A percentile compares a stretch with the other conserved stretches of the same genome.
Evolutionary conservation across 2,113 vertebrate genomes (phyloP).

Genomic region (Leptosomus discolor): DNA sequence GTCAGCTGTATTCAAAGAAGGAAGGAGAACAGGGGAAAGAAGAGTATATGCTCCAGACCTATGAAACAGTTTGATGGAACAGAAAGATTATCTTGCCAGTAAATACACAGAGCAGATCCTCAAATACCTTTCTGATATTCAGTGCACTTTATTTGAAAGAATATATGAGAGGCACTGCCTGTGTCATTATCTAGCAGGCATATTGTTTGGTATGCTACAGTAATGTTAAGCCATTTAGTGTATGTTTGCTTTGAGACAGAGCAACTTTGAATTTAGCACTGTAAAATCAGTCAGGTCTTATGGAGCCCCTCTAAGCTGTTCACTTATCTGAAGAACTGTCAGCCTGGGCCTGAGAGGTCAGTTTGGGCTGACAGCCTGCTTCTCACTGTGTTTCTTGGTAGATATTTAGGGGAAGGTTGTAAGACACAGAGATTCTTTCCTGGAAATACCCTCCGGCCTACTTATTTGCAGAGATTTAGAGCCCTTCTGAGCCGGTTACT

Average conservation of each 20-base stretch:
- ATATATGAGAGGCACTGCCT: neutral
- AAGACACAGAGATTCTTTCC: neutral
- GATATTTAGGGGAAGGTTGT: neutral
- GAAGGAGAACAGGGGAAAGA: neutral
- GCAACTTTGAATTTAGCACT: neutral
- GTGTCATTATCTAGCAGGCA: neutral
- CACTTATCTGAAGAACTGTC: neutral
- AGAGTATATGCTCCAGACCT: neutral
- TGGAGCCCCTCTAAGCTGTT: neutral
- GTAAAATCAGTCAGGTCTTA: neutral
- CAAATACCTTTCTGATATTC: neutral
- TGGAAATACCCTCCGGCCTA: neutral
- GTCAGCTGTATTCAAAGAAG: neutral
- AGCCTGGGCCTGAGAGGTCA: neutral
- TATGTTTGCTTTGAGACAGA: neutral
- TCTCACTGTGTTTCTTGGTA: neutral
- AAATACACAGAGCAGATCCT: neutral
- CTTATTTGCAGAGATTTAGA: neutral
- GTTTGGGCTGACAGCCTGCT: neutral
- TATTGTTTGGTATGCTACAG: neutral
- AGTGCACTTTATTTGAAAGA: neutral
- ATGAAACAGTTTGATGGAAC: neutral
- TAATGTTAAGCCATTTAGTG: neutral
- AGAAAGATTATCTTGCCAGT: neutral
- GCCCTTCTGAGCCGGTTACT: neutral